phyloP scores from a whole-genome alignment of 2,113 vertebrate species.

The Murina feae region DNA sequence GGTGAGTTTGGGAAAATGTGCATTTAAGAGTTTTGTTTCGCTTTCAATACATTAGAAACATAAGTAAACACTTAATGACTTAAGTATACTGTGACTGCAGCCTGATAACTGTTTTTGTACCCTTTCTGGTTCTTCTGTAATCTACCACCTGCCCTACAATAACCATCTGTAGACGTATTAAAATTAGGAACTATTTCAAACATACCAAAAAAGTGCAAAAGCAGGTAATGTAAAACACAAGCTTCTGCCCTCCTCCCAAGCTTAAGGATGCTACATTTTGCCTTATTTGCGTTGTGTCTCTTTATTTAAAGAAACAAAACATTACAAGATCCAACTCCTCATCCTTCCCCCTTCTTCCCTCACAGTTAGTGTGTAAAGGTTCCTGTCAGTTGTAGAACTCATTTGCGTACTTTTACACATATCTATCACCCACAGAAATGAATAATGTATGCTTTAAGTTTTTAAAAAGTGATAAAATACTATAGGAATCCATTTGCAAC shows the following conservation, averaged over 20 bases:
- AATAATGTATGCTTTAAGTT: neutral
- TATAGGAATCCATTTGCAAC: neutral
- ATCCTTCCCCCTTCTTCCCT: neutral
- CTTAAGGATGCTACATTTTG: neutral
- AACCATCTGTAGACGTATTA: neutral
- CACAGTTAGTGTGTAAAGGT: neutral
- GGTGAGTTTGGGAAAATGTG: conserved; percentile 71
- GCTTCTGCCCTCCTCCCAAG: neutral
- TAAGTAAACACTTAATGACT: neutral
- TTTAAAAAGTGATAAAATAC: neutral
- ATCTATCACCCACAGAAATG: no score
- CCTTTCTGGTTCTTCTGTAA: neutral
- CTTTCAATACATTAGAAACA: conserved; percentile 5
- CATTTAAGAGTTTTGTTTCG: conserved; percentile 25
- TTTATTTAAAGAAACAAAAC: conserved; percentile 14
- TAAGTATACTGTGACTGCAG: neutral
- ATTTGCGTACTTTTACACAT: neutral
- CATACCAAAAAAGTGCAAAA: neutral
- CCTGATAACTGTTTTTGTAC: neutral
- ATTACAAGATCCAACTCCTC: neutral
- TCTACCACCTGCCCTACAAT: neutral
- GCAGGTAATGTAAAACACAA: neutral
- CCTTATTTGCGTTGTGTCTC: neutral
- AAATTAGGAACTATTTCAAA: conserved; percentile 12
- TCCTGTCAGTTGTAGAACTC: neutral